These are phyloP conservation scores for Cerceris rybyensis DNA, from an alignment of 2,888 invertebrate genomes.

Conservation along the genomic window DNA sequence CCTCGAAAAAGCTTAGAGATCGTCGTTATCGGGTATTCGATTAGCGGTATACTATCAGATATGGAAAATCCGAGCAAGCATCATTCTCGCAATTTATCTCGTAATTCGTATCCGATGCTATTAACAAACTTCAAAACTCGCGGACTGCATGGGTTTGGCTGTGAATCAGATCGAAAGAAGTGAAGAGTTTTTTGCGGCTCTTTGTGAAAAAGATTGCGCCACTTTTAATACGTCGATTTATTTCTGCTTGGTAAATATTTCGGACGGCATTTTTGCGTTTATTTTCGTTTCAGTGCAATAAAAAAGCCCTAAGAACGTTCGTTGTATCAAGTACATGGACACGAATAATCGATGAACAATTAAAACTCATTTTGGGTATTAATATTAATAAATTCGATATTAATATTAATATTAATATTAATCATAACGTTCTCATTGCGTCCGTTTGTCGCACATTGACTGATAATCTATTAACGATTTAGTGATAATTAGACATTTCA, in stretches of 20 bases:
- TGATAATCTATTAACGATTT: too few species aligned
- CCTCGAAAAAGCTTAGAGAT: conserved; percentile 10
- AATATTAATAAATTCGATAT: too few species aligned
- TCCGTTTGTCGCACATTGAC: too few species aligned
- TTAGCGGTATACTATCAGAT: conserved; percentile 3
- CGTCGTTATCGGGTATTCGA: conserved; percentile 4
- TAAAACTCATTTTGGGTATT: not conserved
- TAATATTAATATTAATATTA: not conserved
- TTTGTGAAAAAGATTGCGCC: too few species aligned
- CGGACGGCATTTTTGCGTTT: not conserved
- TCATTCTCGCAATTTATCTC: conserved; percentile 6
- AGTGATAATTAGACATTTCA: too few species aligned
- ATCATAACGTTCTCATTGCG: not conserved
- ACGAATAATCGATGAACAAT: not conserved
- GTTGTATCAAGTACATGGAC: not conserved
- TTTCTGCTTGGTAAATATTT: not conserved
- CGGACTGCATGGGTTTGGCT: not conserved
- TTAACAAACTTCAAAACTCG: conserved; percentile 1
- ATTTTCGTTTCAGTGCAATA: not conserved
- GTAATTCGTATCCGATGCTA: not conserved
- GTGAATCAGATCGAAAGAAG: not conserved
- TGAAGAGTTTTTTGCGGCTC: not conserved
- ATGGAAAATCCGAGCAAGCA: not conserved
- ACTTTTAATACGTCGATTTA: not conserved
- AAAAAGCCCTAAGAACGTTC: not conserved